phyloP scores from a whole-genome alignment of 2,113 vertebrate genomes.

The Fulmarus glacialis region DNA sequence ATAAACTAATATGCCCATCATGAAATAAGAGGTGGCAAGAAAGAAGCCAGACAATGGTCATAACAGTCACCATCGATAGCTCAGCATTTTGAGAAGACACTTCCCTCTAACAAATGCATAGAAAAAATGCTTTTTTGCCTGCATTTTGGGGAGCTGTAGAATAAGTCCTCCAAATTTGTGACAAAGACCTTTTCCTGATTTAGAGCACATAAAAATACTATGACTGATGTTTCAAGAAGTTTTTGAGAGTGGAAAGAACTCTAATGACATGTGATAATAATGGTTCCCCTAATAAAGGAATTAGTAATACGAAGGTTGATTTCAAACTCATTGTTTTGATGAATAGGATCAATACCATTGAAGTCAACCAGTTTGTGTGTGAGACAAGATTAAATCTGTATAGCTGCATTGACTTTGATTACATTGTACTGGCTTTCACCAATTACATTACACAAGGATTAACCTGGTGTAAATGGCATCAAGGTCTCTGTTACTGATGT shows the following conservation, averaged over 20 bases:
- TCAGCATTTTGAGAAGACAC: background rate
- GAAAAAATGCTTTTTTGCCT: background rate
- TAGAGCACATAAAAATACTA: background rate
- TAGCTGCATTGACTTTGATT: background rate
- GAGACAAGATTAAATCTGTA: background rate
- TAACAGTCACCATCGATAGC: background rate
- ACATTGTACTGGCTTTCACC: background rate
- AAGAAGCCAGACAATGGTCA: background rate
- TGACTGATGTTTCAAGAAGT: background rate
- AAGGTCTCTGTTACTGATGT: background rate
- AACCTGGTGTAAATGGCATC: background rate
- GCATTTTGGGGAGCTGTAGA: background rate
- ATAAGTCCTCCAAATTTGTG: background rate
- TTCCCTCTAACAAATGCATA: background rate
- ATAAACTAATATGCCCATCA: background rate
- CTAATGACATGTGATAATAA: background rate
- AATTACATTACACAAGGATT: background rate
- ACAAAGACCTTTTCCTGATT: background rate
- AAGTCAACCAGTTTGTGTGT: background rate
- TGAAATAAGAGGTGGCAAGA: background rate
- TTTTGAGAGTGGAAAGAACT: background rate
- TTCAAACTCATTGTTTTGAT: background rate
- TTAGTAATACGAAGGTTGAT: background rate
- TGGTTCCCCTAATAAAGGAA: background rate
- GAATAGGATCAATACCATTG: background rate